These are phyloP conservation scores for Sminthurinus signatus DNA, from an alignment of 1,140 invertebrate genomes.

Conservation along the genomic window DNA sequence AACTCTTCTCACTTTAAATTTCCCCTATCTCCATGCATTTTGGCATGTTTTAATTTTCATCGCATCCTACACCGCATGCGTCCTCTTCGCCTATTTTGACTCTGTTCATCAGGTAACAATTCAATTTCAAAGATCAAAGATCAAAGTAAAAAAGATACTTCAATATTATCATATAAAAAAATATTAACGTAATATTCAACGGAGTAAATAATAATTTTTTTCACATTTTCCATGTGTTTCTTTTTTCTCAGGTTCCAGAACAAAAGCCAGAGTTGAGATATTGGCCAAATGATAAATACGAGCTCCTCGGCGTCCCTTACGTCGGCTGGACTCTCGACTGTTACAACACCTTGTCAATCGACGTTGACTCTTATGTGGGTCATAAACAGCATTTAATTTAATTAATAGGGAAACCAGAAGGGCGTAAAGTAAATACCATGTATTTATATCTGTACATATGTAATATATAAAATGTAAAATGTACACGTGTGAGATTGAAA, in stretches of 20 bases:
- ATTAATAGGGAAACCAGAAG: no score
- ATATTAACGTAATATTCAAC: no score
- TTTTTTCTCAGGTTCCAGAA: conserved; percentile 50
- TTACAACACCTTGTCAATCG: not conserved
- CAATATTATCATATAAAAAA: no score
- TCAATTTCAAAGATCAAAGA: no score
- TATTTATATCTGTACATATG: no score
- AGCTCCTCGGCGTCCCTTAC: conserved; percentile 62
- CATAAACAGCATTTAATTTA: conserved; percentile 34
- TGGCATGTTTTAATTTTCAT: conserved; percentile 77
- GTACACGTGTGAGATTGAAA: no score
- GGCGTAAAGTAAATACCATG: no score
- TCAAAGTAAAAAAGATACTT: no score
- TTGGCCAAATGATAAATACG: conserved; percentile 67
- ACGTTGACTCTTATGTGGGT: conserved; percentile 8
- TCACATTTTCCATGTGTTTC: not conserved
- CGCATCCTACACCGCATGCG: conserved; percentile 55
- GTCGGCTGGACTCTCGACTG: conserved; percentile 44
- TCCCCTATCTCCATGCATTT: conserved; percentile 70
- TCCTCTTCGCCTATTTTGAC: conserved; percentile 70
- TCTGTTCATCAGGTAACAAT: conserved; percentile 56
- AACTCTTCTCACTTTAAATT: conserved; percentile 64
- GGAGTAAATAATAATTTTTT: not conserved
- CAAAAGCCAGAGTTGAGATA: conserved; percentile 61
- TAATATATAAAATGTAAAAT: no score